Evolutionary conservation across 2,113 vertebrate genomes (phyloP), one percentile per base, ranked within the genome.

Genomic region (Cyprinodon variegatus): DNA sequence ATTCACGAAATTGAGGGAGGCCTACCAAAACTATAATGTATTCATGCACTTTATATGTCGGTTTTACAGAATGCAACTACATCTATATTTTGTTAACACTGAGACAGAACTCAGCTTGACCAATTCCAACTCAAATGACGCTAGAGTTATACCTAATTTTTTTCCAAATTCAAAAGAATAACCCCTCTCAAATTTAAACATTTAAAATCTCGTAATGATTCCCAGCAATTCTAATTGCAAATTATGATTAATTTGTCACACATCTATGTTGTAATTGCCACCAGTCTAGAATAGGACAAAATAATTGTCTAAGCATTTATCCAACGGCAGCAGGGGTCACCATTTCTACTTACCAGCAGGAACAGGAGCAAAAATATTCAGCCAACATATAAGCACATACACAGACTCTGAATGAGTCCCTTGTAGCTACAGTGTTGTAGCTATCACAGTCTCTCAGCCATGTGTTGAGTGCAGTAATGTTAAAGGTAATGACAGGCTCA

Each of bases 381-480:
- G 62, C 29, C 39, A 45, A 65, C 79, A 70, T 72, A 79, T 77
- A 85, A 81, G 85, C 72, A 77, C 59, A 64, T n/a, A 20, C 61
- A 41, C 72, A 38, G 64, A 68, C 74, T 66, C 57, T 38, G 3
- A 74, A 45, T 68, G 81, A 77, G 70, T 43, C 60, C 68, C 69
- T 79, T 83, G 91, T 88, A 89, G 86, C 83, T 67, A 79, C 76
- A 64, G 80, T 48, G 84, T 76, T 75, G 41, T 53, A 78, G 84
- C 90, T 81, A 90, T 91, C 87, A 78, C 70, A 88, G 85, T 53
- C 68, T 76, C 68, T 85, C 83, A 83, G 72, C 72, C 90, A 85
- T 68, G 89, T 78, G 92, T 88, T 76, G 90, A 93, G 88, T 76
- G 77, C 83, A 90, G 91, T 94, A 93, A 93, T 76, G 83, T 83